These are phyloP conservation scores for Leucophenga varia DNA, from an alignment of 1,140 invertebrate species.

Conservation along the genomic window DNA sequence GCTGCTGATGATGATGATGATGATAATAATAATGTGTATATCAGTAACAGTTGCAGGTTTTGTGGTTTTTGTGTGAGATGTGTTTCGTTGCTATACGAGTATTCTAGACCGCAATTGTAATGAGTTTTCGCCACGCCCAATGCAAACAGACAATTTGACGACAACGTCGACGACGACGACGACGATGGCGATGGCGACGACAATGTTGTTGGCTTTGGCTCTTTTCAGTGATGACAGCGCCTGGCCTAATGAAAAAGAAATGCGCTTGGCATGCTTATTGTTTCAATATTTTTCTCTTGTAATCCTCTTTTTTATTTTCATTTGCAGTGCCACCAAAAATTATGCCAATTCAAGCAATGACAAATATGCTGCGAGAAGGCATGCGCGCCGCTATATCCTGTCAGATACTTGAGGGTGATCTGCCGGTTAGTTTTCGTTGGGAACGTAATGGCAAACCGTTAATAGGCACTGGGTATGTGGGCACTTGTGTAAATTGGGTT, in stretches of 20 bases:
- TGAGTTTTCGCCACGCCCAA: slow-evolving; percentile 6
- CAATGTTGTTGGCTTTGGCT: too few species aligned
- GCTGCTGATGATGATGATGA: too few species aligned
- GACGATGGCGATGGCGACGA: too few species aligned
- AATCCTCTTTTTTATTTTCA: slow-evolving; percentile 8
- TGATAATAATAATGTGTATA: too few species aligned
- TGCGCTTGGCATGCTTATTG: slow-evolving; percentile 3
- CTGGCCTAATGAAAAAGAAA: too few species aligned
- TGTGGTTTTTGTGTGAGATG: slow-evolving; percentile 29
- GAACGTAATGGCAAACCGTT: slow-evolving; percentile 76
- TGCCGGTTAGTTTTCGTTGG: slow-evolving; percentile 86
- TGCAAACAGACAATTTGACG: too few species aligned
- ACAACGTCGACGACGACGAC: too few species aligned
- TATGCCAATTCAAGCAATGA: slow-evolving; percentile 80
- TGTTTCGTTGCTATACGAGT: slow-evolving; percentile 10
- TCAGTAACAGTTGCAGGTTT: slow-evolving; percentile 13
- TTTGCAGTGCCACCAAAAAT: slow-evolving; percentile 81
- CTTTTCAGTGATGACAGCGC: too few species aligned
- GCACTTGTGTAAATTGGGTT: neutral
- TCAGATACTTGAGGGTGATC: slow-evolving; percentile 91
- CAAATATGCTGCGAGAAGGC: slow-evolving; percentile 79
- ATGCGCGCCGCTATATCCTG: slow-evolving; percentile 91
- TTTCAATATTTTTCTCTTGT: slow-evolving; percentile 5
- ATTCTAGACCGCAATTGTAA: slow-evolving; percentile 5
- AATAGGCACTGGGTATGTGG: slow-evolving; percentile 47